Conservation (phyloP, 2,113 vertebrate species). For the Miniopterus natalensis region DNA sequence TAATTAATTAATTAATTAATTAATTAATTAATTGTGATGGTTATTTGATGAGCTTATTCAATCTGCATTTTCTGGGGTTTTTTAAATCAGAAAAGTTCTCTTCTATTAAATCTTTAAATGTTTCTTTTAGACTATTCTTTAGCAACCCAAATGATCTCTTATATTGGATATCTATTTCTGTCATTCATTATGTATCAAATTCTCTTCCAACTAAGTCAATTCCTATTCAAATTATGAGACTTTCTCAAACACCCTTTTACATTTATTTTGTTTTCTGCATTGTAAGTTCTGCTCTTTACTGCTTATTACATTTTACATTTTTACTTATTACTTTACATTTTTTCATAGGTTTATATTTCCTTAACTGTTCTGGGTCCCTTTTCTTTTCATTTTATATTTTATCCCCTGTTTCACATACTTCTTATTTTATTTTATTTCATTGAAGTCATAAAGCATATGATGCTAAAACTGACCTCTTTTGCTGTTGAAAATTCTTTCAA, state of each 20-base stretch:
- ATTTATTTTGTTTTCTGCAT: slow-evolving; percentile 22
- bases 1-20: slow-evolving; percentile 15
- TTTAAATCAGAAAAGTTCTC: background rate
- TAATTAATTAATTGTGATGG: slow-evolving; percentile 20
- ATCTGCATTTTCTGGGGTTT: slow-evolving; percentile 39
- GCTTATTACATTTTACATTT: background rate
- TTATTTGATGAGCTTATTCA: background rate
- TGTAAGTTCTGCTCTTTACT: background rate
- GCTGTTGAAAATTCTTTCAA: slow-evolving; percentile 9
- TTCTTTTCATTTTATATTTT: slow-evolving; percentile 12
- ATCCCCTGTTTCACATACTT: background rate
- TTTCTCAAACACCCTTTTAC: background rate
- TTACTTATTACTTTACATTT: background rate
- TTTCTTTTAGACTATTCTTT: background rate
- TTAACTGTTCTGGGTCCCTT: background rate
- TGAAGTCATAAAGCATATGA: slow-evolving; percentile 3
- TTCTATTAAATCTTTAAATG: background rate
- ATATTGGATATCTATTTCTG: background rate
- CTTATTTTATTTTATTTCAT: background rate
- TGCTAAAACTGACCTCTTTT: background rate
- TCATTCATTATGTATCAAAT: background rate
- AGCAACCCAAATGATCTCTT: background rate
- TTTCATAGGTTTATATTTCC: background rate
- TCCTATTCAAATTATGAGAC: background rate
- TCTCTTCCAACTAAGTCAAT: background rate